Base-by-base conservation (phyloP, 2,113 vertebrate genomes). In the Raja brachyura region DNA sequence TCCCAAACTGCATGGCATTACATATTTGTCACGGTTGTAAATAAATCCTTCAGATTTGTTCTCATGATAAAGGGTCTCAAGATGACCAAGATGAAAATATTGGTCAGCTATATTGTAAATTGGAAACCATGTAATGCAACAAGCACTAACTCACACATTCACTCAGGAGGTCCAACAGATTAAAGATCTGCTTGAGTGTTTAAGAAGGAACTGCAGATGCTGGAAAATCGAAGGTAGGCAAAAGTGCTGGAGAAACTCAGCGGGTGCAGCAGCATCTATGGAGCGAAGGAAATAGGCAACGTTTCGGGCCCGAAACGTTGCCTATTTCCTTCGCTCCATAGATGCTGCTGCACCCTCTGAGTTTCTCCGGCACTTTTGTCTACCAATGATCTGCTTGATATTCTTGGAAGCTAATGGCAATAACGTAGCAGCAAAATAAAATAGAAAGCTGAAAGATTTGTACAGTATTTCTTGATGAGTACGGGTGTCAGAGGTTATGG, bases 31-130 rank as follows among this genome's bases (percentile, higher is more conserved):
- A 39, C 33, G 73, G 33, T 92, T 39, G 4, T 73, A 92, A 92
- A 73, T 92, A 92, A 92, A 74, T 92, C 90, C 66, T 54, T 73
- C 68, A 73, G 90, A 54, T 54, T 73, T 68, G 22, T 48, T 92
- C 90, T 73, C 66, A 48, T 92, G 68, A 92, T 10, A 31, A 74
- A 90, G 33, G 90, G 70, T 4, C 18, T 18, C 70, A 73, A 73
- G 70, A 73, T 74, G 22, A 92, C 33, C 39, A 33, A 70, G 88
- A 22, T 92, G 31, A 92, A 92, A 73, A 73, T 73, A 63, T 90
- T 48, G 20, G 88, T 22, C 63, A 90, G 39, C 66, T 22, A 20
- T 70, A 25, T 92, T 54, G 63, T 22, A 92, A 92, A 25, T 28
- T 73, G 63, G 22, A 74, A 54, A 39, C 31, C 68, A 22, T 20